phyloP scores from a whole-genome alignment of 2,888 invertebrate genomes.

The Dicyrtoma fusca region DNA sequence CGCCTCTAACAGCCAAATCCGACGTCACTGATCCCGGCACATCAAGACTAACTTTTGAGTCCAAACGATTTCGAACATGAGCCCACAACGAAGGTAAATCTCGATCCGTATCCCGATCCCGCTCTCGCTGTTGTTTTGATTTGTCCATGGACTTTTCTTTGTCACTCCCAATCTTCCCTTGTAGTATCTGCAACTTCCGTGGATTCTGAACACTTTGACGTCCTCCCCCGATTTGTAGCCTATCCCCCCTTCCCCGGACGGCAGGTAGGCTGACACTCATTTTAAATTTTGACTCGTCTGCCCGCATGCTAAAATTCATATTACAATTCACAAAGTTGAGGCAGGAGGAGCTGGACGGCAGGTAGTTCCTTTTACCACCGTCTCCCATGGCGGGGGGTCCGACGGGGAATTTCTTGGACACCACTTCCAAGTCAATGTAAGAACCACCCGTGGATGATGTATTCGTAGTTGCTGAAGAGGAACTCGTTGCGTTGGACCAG shows the following conservation, averaged over 20 bases:
- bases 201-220: background rate
- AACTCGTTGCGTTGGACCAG: conserved; percentile 14
- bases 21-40: background rate
- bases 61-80: conserved; percentile 27
- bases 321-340: conserved; percentile 31
- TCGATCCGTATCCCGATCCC: background rate
- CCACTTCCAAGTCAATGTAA: conserved; percentile 53
- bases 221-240: conserved; percentile 4
- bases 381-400: background rate
- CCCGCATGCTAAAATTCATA: conserved; percentile 29
- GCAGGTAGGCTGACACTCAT: conserved; percentile 25
- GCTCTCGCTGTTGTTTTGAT: background rate
- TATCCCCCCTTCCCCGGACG: background rate
- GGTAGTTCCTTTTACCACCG: conserved; percentile 15
- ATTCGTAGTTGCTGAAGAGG: conserved; percentile 10
- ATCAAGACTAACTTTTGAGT: conserved; percentile 21
- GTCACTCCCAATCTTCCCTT: background rate
- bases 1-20: background rate
- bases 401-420: conserved; percentile 44
- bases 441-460: conserved; percentile 23
- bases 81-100: conserved; percentile 31
- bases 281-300: conserved; percentile 29
- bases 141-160: too few species aligned
- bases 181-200: background rate
- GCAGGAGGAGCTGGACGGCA: conserved; percentile 31